Evolutionary conservation across 2,888 invertebrate species (phyloP), one percentile per base, ranked within the genome.

Genomic region (Hirtodrosophila histrioides): DNA sequence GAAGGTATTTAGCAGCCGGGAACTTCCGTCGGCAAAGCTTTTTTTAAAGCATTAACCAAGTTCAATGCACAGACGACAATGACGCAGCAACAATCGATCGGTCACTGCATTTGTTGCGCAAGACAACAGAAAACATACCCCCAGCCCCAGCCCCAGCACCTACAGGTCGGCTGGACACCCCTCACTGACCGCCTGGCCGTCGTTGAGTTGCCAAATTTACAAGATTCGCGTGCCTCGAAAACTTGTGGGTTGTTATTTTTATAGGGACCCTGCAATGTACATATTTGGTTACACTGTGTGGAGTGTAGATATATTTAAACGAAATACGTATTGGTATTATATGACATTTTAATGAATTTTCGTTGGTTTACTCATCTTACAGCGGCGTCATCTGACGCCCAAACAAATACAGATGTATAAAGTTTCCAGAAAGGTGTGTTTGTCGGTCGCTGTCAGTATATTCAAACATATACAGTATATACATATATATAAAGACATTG

Each of bases 31-130:
- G 0, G 8, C 9, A 31, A 31, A 7, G 31, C 7, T n/a, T 41
- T 49, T 37, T 48, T 44, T 43, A 41, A 39, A 27, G 37, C 41
- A 24, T 61, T 49, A 54, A 10, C 48, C 78, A 84, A 64, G 81
- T 84, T 84, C 82, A 79, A 84, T 84, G 79, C 78, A 68, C 79
- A 79, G 82, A 55, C 65, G 61, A 45, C 50, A 51, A 69, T 85
- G 85, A 85, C 82, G 85, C 67, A 70, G 67, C 68, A 58, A 69
- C 54, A 57, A 27, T 71, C 68, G 55, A 69, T 76, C 80, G 60
- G 40, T 49, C 69, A 48, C 54, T 79, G 81, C 78, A 74, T 78
- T 80, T 65, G 36, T 79, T 84, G 78, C 74, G 81, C 77, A 79
- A 79, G 60, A 39, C 43, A 43, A 37, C 46, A 41, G 31, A 31